Evolutionary conservation across 2,888 invertebrate species (phyloP).

Genomic region (Cosmorhoe ocellata): DNA sequence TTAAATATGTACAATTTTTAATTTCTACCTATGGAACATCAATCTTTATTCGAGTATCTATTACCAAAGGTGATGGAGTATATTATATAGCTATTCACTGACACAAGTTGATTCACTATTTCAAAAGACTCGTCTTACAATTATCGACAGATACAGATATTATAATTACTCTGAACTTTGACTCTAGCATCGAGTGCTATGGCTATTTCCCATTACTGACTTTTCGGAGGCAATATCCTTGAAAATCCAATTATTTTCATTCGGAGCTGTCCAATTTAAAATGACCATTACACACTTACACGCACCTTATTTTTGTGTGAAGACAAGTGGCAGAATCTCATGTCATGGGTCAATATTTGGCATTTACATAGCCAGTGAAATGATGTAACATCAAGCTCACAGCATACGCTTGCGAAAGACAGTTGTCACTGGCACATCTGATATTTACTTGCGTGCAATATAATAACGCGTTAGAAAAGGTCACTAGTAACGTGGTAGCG

Average conservation of each 20-base stretch:
- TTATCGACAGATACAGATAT: not conserved
- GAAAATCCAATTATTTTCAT: conserved; percentile 22
- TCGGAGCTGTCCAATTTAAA: conserved; percentile 14
- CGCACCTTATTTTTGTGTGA: conserved; percentile 18
- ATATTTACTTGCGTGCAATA: conserved; percentile 59
- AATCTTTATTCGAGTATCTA: no score
- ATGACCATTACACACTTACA: conserved; percentile 18
- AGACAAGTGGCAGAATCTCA: conserved; percentile 58
- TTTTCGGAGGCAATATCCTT: conserved; percentile 2
- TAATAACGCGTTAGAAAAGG: conserved; percentile 64
- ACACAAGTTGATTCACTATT: not conserved
- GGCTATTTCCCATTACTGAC: not conserved
- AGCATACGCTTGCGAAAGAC: conserved; percentile 55
- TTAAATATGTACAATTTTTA: no score
- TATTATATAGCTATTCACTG: no score
- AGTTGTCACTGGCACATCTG: conserved; percentile 59
- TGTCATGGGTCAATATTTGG: conserved; percentile 76
- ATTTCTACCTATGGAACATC: no score
- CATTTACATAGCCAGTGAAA: conserved; percentile 62
- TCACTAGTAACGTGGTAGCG: conserved; percentile 47
- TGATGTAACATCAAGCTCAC: conserved; percentile 57
- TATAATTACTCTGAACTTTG: conserved; percentile 21
- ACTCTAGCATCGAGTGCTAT: not conserved
- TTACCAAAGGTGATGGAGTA: no score
- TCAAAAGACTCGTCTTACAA: not conserved